A percentile compares a stretch with the other conserved stretches of the same genome.
phyloP scores from a whole-genome alignment of 2,888 invertebrate genomes.

The Aethes cnicana region DNA sequence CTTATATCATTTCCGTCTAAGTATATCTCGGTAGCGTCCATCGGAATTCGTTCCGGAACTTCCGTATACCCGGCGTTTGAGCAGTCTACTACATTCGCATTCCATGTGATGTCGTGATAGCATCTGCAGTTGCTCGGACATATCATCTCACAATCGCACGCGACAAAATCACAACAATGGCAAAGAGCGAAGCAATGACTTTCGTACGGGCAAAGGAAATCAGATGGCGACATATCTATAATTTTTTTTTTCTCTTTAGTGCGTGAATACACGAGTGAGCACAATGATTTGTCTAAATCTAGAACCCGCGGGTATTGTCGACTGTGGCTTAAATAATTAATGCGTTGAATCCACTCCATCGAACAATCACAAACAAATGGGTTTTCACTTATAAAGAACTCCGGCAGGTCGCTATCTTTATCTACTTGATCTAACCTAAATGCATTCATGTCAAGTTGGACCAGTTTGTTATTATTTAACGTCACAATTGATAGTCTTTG shows the following conservation, averaged over 20 bases:
- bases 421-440: conserved; percentile 86
- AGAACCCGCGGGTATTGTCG: conserved; percentile 90
- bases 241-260: conserved; percentile 87
- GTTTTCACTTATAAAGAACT: conserved; percentile 91
- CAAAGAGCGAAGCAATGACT: conserved; percentile 93
- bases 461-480: conserved; percentile 88
- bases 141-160: conserved; percentile 95
- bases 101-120: conserved; percentile 93
- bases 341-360: conserved; percentile 92
- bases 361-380: conserved; percentile 93
- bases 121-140: conserved; percentile 93
- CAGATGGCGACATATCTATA: conserved; percentile 86
- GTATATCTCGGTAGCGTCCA: conserved; percentile 94
- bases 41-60: conserved; percentile 90
- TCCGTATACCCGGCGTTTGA: conserved; percentile 87
- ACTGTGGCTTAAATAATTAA: conserved; percentile 89
- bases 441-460: conserved; percentile 87
- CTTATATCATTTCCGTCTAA: conserved; percentile 91
- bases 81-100: conserved; percentile 92
- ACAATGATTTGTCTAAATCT: conserved; percentile 89
- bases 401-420: conserved; percentile 87
- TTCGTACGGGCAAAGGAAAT: conserved; percentile 91
- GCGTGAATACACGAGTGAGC: conserved; percentile 86
- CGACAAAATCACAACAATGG: conserved; percentile 94
- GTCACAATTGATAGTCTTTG: conserved; percentile 87